These are phyloP conservation scores for Atrina japonica DNA, from an alignment of 2,888 invertebrate genomes.

Conservation along the genomic window DNA sequence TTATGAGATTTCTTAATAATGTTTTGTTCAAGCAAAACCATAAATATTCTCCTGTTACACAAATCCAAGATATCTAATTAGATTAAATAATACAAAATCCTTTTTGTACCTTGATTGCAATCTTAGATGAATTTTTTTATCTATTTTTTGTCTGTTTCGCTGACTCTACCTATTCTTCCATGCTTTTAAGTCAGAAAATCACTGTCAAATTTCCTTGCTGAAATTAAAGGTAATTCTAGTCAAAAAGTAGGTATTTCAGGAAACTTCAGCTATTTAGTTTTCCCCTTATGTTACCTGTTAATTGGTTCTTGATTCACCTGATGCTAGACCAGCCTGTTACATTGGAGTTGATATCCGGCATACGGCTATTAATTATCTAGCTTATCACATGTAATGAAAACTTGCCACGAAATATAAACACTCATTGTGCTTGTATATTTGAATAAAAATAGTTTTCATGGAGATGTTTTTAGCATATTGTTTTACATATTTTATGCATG, in stretches of 20 bases:
- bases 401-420: constrained; percentile 23
- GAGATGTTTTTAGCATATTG: too few relatives aligned
- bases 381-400: constrained; percentile 24
- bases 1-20: too few relatives aligned
- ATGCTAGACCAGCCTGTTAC: too few relatives aligned
- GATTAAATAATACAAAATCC: background rate
- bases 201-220: constrained; percentile 6
- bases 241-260: constrained; percentile 6
- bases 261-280: constrained; percentile 10
- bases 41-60: too few relatives aligned
- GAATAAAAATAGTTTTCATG: too few relatives aligned
- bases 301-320: constrained; percentile 19
- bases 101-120: background rate
- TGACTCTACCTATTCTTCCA: too few relatives aligned
- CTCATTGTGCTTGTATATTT: background rate
- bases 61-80: background rate
- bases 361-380: background rate
- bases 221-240: constrained; percentile 12
- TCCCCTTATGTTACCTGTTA: constrained; percentile 15
- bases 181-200: constrained; percentile 3
- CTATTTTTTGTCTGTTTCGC: background rate
- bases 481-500: too few relatives aligned
- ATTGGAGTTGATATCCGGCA: constrained; percentile 8
- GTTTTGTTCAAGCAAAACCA: too few relatives aligned
- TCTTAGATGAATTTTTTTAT: constrained; percentile 5